Percentiles rank a stretch among this genome's conserved stretches.
These are phyloP conservation scores for Caenorhabditis virilis DNA, from an alignment of 2,888 invertebrate genomes.

Conservation along the genomic window DNA sequence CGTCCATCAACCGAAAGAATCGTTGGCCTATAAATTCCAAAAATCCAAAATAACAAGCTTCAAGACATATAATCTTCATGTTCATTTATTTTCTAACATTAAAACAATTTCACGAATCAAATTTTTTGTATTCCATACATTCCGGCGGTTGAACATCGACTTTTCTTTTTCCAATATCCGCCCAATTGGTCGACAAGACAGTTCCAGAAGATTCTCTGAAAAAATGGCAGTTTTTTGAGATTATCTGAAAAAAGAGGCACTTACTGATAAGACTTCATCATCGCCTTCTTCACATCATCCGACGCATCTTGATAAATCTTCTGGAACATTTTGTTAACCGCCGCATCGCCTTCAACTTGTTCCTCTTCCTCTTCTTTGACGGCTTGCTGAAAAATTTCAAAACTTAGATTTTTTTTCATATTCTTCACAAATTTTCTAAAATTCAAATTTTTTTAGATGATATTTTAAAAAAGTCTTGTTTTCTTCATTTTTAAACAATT, in stretches of 20 bases:
- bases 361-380: conserved; percentile 74
- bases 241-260: not conserved
- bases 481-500: no score
- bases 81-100: no score
- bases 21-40: no score
- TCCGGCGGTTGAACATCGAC: conserved; percentile 81
- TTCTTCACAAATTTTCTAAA: no score
- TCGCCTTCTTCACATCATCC: conserved; percentile 90
- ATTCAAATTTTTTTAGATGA: no score
- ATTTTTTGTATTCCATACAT: conserved; percentile 83
- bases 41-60: no score
- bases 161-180: conserved; percentile 78
- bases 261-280: conserved; percentile 96
- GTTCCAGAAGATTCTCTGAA: conserved; percentile 87
- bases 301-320: conserved; percentile 89
- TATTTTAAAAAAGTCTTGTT: no score
- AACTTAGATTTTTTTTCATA: no score
- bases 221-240: not conserved
- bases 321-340: conserved; percentile 72
- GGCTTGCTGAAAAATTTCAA: conserved; percentile 21
- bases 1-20: no score
- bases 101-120: conserved; percentile 70
- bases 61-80: no score
- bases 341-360: conserved; percentile 84
- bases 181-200: conserved; percentile 96